Evolutionary conservation across 2,113 vertebrate genomes (phyloP).

Genomic region (Harpagus bidentatus): DNA sequence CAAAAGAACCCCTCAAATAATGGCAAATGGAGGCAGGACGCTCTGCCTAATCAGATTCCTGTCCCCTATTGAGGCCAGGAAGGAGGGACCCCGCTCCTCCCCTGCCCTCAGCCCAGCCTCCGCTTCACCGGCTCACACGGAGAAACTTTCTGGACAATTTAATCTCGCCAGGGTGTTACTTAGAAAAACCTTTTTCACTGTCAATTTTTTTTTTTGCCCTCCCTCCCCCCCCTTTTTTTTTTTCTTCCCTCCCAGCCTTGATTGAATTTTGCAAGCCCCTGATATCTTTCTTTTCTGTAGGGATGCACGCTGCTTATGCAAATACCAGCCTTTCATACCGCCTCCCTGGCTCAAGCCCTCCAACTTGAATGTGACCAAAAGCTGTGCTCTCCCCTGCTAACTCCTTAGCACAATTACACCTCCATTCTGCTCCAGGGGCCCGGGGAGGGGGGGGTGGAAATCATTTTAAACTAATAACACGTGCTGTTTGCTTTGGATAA

Average conservation of each 20-base stretch:
- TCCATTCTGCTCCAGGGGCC: slow-evolving; percentile 65
- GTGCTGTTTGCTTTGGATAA: slow-evolving; percentile 73
- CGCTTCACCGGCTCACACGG: slow-evolving; percentile 77
- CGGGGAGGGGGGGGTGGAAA: not conserved
- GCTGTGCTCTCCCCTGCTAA: slow-evolving; percentile 61
- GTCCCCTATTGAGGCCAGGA: slow-evolving; percentile 46
- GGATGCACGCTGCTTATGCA: slow-evolving; percentile 87
- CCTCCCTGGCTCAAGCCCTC: slow-evolving; percentile 71
- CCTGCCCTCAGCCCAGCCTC: slow-evolving; percentile 72
- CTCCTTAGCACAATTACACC: slow-evolving; percentile 67
- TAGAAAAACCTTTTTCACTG: slow-evolving; percentile 70
- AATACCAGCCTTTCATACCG: slow-evolving; percentile 83
- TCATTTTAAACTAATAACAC: slow-evolving; percentile 71
- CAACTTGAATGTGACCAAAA: slow-evolving; percentile 82
- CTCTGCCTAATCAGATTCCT: slow-evolving; percentile 67
- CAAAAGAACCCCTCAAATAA: not conserved
- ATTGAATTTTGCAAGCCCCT: slow-evolving; percentile 67
- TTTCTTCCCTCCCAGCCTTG: slow-evolving; percentile 66
- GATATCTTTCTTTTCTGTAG: slow-evolving; percentile 78
- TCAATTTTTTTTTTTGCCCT: not conserved
- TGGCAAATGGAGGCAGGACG: slow-evolving; percentile 45
- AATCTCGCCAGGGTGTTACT: slow-evolving; percentile 81
- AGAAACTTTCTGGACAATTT: slow-evolving; percentile 86
- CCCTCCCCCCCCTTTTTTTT: not conserved
- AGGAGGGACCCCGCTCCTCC: slow-evolving; percentile 49